Percentiles rank a stretch among this genome's conserved stretches.
Evolutionary conservation across 2,113 vertebrate genomes (phyloP).

Genomic region (Piprites chloris): DNA sequence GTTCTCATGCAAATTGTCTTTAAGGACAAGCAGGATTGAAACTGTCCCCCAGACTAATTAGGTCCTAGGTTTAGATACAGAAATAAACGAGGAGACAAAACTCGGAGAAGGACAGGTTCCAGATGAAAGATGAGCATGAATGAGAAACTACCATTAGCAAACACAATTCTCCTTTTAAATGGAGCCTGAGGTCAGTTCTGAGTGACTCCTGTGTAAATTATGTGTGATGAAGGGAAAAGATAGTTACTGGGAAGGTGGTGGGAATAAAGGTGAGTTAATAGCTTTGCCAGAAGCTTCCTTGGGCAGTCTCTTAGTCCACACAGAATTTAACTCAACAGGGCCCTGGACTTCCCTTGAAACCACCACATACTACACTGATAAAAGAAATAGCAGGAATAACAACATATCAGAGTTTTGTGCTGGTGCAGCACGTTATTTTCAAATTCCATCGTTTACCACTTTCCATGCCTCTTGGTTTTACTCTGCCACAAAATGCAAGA

Average conservation of each 20-base stretch:
- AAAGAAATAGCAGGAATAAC: neutral
- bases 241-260: neutral
- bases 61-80: neutral
- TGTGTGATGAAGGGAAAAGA: neutral
- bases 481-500: neutral
- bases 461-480: neutral
- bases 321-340: neutral
- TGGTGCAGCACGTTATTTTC: neutral
- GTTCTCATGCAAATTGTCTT: neutral
- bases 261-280: neutral
- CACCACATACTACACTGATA: accelerated
- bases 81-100: neutral
- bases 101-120: neutral
- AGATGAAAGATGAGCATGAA: neutral
- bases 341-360: neutral
- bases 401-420: neutral
- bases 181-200: neutral
- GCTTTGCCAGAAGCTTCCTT: neutral
- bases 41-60: neutral
- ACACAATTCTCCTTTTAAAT: neutral
- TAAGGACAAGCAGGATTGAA: neutral
- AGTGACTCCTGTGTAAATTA: neutral
- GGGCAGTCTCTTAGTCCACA: neutral
- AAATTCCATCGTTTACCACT: neutral
- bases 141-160: neutral